These are phyloP conservation scores for Sussaba pulchella DNA, from an alignment of 2,888 invertebrate species.

Conservation along the genomic window DNA sequence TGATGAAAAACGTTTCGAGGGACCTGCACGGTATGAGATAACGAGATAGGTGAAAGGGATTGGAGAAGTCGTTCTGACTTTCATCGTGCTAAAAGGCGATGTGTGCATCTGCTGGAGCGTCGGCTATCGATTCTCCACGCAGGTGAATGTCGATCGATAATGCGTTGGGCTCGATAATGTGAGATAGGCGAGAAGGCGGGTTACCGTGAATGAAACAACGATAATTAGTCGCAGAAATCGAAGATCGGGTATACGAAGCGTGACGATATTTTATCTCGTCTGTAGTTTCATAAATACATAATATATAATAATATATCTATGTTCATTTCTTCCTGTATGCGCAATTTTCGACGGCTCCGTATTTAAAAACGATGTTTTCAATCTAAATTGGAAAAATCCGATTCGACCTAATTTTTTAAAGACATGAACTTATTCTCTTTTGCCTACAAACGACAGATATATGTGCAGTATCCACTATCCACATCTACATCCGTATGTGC, in stretches of 20 bases:
- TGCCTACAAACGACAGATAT: too few relatives aligned
- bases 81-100: not conserved
- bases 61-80: conserved; percentile 7
- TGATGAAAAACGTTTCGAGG: too few relatives aligned
- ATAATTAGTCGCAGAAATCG: not conserved
- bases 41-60: conserved; percentile 1
- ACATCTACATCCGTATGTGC: not conserved
- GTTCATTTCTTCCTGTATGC: too few relatives aligned
- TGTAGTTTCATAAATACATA: not conserved
- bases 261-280: not conserved
- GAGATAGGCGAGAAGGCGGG: not conserved
- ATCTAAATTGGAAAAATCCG: too few relatives aligned
- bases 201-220: not conserved
- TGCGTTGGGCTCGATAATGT: not conserved
- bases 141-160: not conserved
- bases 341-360: too few relatives aligned
- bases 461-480: too few relatives aligned
- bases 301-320: too few relatives aligned
- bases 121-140: conserved; percentile 19
- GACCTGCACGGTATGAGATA: not conserved
- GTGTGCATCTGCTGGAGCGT: conserved; percentile 24
- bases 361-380: too few relatives aligned
- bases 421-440: too few relatives aligned
- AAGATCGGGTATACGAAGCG: not conserved
- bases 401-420: too few relatives aligned